Conservation (phyloP, 2,113 vertebrate species). For the Tautogolabrus adspersus region DNA sequence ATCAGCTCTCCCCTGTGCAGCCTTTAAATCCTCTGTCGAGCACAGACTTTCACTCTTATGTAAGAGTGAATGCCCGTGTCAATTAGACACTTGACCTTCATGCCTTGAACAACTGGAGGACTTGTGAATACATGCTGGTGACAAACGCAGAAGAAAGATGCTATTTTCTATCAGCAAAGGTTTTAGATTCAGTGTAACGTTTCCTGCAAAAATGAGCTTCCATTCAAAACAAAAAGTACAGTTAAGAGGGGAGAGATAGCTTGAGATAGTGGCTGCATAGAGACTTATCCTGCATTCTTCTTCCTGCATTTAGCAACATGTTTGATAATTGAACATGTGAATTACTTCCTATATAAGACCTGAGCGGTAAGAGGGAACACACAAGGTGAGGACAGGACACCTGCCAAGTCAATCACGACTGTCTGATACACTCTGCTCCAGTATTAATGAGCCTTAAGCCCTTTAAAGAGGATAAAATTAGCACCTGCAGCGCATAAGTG, state of each 20-base stretch:
- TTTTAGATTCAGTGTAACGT: not conserved
- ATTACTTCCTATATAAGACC: slow-evolving; percentile 3
- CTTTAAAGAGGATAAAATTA: slow-evolving; percentile 80
- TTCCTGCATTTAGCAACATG: not conserved
- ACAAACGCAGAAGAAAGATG: not conserved
- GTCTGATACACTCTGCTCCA: slow-evolving; percentile 73
- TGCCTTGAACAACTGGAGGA: slow-evolving; percentile 53
- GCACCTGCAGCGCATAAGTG: slow-evolving; percentile 70
- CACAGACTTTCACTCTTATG: slow-evolving; percentile 75
- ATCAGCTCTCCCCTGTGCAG: slow-evolving; percentile 61
- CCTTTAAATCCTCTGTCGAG: slow-evolving; percentile 73
- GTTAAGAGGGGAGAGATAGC: accelerated
- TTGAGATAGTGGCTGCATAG: not conserved
- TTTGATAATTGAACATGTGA: not conserved
- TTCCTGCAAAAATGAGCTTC: not conserved
- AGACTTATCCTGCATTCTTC: not conserved
- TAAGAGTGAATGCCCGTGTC: slow-evolving; percentile 56
- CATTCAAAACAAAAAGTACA: not conserved
- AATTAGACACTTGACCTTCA: slow-evolving; percentile 52
- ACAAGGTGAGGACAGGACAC: slow-evolving; percentile 43
- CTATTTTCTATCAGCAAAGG: not conserved
- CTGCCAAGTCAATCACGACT: slow-evolving; percentile 69
- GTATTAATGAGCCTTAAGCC: slow-evolving; percentile 80
- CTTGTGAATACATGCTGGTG: not conserved
- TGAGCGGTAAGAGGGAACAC: slow-evolving; percentile 14